Base-by-base conservation (phyloP, 2,797 vertebrate species). In the Molossus alvarezi region DNA sequence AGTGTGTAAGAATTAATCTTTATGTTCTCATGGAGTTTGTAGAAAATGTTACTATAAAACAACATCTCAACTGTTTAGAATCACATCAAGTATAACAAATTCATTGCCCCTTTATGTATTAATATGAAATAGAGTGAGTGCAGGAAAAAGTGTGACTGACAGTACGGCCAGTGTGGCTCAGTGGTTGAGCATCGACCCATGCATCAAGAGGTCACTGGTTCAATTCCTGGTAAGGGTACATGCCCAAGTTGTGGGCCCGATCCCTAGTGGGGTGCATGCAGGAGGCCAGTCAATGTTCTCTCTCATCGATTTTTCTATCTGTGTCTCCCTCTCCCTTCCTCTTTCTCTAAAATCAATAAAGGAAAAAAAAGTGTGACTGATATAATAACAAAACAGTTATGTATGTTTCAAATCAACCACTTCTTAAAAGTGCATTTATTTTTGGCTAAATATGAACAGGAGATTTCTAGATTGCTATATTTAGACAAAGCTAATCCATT, bases 301-400 rank as follows among this genome's bases (percentile, higher is more conserved):
- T 45, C 41, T 45, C 41, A 45, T 45, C 41, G 6, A 45, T 45
- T 5, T 45, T 45, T 45, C 41, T 45, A 45, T 45, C 41, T 45
- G 5, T 45, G 5, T 45, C 41, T 45, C 41, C 41, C 41, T 45
- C 41, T 45, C 41, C 41, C 41, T 45, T 45, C 41, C 41, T 45
- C 41, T 45, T 3, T 45, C 41, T 45, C 41, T 45, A 45, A 45
- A 45, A 45, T 45, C 41, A 45, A 45, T 45, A 45, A 45, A 45
- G 41, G 41, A 45, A 88, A 88, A 87, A 90, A 93, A 84, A n/a
- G 2, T 18, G 20, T 94, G 53, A 82, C 58, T 65, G 13, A 77
- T n/a, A 91, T 87, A 94, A 96, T 83, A 80, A 88, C 21, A 88
- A 62, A 87, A 48, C 0, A 57, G 8, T 65, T 94, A 4, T 65